Percentiles rank a stretch among this genome's conserved stretches.
phyloP scores from a whole-genome alignment of 1,140 invertebrate species.

The Cotesia vestalis region DNA sequence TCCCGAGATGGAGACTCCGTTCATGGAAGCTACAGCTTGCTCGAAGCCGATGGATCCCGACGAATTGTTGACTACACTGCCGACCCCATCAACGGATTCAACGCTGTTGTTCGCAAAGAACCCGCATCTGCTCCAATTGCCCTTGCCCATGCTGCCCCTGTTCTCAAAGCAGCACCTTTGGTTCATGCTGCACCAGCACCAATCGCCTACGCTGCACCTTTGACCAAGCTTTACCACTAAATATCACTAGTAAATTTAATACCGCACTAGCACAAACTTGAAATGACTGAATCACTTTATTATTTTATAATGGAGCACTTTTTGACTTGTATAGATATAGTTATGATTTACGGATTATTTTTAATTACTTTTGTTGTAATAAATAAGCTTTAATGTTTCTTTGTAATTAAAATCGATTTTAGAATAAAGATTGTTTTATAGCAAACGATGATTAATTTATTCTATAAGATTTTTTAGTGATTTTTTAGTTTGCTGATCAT shows the following conservation, averaged over 20 bases:
- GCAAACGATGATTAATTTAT: too few species aligned
- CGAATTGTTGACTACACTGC: conserved; percentile 38
- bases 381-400: too few species aligned
- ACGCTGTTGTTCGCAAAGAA: conserved; percentile 30
- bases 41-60: conserved; percentile 32
- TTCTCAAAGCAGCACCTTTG: neutral
- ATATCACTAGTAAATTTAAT: neutral
- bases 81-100: conserved; percentile 32
- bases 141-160: neutral
- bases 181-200: conserved; percentile 10
- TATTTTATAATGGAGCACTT: too few species aligned
- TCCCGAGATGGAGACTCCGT: conserved; percentile 36
- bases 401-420: too few species aligned
- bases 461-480: too few species aligned
- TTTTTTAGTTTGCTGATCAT: too few species aligned
- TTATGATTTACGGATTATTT: too few species aligned
- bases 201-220: neutral
- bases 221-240: neutral
- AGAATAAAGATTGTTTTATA: too few species aligned
- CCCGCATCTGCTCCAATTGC: conserved; percentile 9
- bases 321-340: too few species aligned
- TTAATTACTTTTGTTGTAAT: too few species aligned
- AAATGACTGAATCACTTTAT: too few species aligned
- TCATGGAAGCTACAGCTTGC: conserved; percentile 32
- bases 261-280: too few species aligned